Base-by-base conservation (phyloP, 2,888 invertebrate genomes). In the Thereva unica region DNA sequence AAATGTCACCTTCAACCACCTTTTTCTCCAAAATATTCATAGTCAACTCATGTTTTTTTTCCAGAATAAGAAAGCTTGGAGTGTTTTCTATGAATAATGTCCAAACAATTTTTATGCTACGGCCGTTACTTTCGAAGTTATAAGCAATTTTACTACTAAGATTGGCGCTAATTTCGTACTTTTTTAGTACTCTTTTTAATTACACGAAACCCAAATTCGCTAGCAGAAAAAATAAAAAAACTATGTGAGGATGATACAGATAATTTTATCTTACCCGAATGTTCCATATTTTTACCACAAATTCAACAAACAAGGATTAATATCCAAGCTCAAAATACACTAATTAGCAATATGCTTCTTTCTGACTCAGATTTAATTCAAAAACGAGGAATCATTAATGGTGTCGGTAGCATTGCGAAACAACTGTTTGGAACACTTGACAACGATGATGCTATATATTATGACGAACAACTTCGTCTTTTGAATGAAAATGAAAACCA, bases 271-370 rank as follows among this genome's bases (percentile, higher is more conserved):
- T 5, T 47, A 10, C n/a, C 6, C 4, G 52, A 52, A 52, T 52
- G 52, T n/a, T 12, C 34, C 6, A 6, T 52, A 23, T 23, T 8
- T 23, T 23, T 6, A 23, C 52, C 52, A 10, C 52, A 52, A 23
- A 12, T 52, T 5, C 5, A 23, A 5, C 52, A 52, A 52, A 52
- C n/a, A 6, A 23, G 3, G 3, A 52, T 10, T 52, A 52, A 35
- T 34, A 5, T 52, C 6, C 52, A 52, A 23, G n/a, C 12, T 6
- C 52, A 52, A 23, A 52, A 52, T 34, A 52, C 5, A 12, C n/a
- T 52, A 34, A 52, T 52, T 8, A 52, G 4, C 34, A 52, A 52
- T 52, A 12, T 52, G 8, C 52, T 52, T 52, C n/a, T 8, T 23
- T 23, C 12, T 5, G 12, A 52, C 9, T 6, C 12, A 5, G 35